These are phyloP conservation scores for Drosophila ustulata DNA, from an alignment of 2,888 invertebrate genomes.

Conservation along the genomic window DNA sequence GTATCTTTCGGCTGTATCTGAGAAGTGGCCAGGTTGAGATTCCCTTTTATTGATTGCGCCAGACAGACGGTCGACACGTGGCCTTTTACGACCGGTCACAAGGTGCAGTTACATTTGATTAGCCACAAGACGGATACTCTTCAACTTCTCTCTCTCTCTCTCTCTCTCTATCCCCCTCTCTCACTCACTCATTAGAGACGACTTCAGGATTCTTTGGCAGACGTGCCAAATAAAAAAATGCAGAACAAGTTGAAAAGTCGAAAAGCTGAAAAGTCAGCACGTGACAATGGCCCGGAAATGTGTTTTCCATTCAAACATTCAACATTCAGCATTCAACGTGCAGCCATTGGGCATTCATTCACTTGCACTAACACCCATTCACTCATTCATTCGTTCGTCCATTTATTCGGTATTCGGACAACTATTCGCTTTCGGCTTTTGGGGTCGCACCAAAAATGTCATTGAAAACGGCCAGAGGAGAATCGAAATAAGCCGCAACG, in stretches of 20 bases:
- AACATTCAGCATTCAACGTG: constrained; percentile 14
- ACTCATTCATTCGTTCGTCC: constrained; percentile 25
- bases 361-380: constrained; percentile 21
- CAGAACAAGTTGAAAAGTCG: constrained; percentile 7
- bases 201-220: constrained; percentile 28
- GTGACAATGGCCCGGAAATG: constrained; percentile 70
- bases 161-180: neutral
- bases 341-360: constrained; percentile 17
- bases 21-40: constrained; percentile 28
- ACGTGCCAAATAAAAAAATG: constrained; percentile 39
- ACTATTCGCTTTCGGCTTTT: constrained; percentile 19
- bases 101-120: neutral
- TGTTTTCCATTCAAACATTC: constrained; percentile 53
- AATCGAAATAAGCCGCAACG: constrained; percentile 1
- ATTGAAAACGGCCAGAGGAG: constrained; percentile 14
- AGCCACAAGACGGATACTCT: neutral
- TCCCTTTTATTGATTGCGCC: constrained; percentile 21
- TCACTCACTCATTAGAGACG: neutral
- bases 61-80: constrained; percentile 6
- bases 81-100: constrained; percentile 15
- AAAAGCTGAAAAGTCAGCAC: constrained; percentile 62
- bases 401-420: constrained; percentile 5
- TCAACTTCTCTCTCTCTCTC: neutral
- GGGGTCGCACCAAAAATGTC: constrained; percentile 21
- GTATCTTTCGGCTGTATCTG: constrained; percentile 18